Evolutionary conservation across 2,113 vertebrate genomes (phyloP).

Genomic region (Phycodurus eques): DNA sequence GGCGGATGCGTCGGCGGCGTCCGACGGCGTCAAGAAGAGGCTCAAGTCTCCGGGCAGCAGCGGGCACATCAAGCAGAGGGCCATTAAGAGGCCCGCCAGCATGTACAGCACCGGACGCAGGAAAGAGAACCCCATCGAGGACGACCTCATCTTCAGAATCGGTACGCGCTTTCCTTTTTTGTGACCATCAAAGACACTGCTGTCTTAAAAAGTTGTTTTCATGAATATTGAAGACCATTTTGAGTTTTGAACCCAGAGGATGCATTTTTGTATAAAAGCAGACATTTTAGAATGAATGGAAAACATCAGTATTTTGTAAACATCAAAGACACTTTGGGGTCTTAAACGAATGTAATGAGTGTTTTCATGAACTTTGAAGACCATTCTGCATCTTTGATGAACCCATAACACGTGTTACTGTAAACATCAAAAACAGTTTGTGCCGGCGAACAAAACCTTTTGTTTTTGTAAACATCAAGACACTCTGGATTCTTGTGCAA

Average conservation of each 20-base stretch:
- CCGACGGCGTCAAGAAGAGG: conserved; percentile 86
- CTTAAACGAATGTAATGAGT: no score
- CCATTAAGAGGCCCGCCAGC: conserved; percentile 90
- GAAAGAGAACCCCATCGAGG: conserved; percentile 95
- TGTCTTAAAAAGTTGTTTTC: background rate
- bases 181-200: background rate
- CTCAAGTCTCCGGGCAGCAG: conserved; percentile 91
- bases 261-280: no score
- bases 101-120: conserved; percentile 95
- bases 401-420: no score
- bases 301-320: no score
- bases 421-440: no score
- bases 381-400: no score
- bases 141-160: conserved; percentile 92
- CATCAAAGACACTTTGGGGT: no score
- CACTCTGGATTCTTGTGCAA: background rate
- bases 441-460: no score
- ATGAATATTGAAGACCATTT: background rate
- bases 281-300: no score
- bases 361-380: no score
- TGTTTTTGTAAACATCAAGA: no score
- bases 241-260: no score
- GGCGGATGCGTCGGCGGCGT: conserved; percentile 80
- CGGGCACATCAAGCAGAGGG: conserved; percentile 88
- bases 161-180: conserved; percentile 65